Evolutionary conservation across 2,797 vertebrate species (phyloP).

Genomic region (Arctocebus calabarensis): DNA sequence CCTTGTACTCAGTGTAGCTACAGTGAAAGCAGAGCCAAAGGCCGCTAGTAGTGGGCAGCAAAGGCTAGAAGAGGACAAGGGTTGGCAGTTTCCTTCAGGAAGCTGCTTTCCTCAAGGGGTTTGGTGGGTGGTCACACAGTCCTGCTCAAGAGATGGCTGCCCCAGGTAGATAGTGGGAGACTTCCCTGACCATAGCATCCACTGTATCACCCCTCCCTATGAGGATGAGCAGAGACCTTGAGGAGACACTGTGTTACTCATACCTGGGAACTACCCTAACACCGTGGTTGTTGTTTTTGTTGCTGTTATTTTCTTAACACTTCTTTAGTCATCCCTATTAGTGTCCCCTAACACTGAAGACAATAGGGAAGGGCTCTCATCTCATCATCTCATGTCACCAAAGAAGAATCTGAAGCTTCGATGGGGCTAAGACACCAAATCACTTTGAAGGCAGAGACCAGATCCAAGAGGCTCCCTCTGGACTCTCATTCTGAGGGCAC

Average conservation of each 20-base stretch:
- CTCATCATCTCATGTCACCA: background rate
- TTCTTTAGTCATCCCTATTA: background rate
- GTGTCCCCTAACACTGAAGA: background rate
- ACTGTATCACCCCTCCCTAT: too few species aligned
- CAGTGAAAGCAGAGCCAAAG: background rate
- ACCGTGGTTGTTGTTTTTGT: background rate
- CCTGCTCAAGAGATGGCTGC: conserved; percentile 18
- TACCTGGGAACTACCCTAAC: background rate
- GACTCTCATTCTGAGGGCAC: background rate
- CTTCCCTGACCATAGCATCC: background rate
- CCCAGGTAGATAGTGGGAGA: background rate
- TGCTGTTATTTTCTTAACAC: conserved; percentile 5
- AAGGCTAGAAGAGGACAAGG: background rate
- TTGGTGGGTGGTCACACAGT: background rate
- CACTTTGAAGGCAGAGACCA: background rate
- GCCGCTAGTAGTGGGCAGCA: background rate
- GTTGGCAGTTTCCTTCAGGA: background rate
- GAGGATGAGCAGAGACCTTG: background rate
- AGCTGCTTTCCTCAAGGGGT: background rate
- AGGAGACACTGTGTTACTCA: background rate
- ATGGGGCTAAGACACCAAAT: background rate
- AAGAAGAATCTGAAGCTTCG: conserved; percentile 31
- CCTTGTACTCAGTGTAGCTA: background rate
- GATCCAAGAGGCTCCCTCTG: background rate
- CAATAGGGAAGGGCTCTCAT: background rate